Evolutionary conservation across 1,140 invertebrate genomes (phyloP).

Genomic region (Pseudomyrmex flavicornis): DNA sequence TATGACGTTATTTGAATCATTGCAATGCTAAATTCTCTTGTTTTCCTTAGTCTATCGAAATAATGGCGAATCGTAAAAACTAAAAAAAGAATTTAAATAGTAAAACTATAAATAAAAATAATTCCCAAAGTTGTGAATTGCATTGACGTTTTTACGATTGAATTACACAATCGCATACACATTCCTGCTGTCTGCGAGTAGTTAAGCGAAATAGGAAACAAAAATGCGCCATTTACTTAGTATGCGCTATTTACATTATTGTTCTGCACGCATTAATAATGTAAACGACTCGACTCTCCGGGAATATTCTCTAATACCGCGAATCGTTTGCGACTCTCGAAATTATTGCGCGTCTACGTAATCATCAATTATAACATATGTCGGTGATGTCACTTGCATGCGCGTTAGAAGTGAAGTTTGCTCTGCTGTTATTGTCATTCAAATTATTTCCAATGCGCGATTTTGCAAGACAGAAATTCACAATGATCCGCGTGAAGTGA

Average conservation of each 20-base stretch:
- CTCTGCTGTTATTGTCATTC: neutral
- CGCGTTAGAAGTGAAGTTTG: neutral
- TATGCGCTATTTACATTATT: conserved; percentile 31
- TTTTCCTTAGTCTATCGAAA: too few species aligned
- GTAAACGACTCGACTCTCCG: neutral
- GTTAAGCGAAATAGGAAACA: neutral
- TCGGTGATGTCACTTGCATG: conserved; percentile 8
- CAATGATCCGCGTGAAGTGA: too few species aligned
- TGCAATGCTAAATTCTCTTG: too few species aligned
- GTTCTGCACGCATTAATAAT: neutral
- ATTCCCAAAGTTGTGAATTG: neutral
- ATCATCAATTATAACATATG: conserved; percentile 42
- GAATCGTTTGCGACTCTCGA: neutral
- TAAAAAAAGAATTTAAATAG: too few species aligned
- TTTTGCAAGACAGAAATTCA: too few species aligned
- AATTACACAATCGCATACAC: neutral
- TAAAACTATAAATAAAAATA: too few species aligned
- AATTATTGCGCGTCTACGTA: conserved; percentile 44
- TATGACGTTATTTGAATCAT: too few species aligned
- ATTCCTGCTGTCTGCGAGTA: neutral
- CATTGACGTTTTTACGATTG: neutral
- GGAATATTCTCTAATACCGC: conserved; percentile 16
- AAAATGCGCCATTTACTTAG: neutral
- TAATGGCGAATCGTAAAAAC: too few species aligned
- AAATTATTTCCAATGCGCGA: neutral